Base-by-base conservation (phyloP, 2,113 vertebrate species). In the Hemicordylus capensis region DNA sequence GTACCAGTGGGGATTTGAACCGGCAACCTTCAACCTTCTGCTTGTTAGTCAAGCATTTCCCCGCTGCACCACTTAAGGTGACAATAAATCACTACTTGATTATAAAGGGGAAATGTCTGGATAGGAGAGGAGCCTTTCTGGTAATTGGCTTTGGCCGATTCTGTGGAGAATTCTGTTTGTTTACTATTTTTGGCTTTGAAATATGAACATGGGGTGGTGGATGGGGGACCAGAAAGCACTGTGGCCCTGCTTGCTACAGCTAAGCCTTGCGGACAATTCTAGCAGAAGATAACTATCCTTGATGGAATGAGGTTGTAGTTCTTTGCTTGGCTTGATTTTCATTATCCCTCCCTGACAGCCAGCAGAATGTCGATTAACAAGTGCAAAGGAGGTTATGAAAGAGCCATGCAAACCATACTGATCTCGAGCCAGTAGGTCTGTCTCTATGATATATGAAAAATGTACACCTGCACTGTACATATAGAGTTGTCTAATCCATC, bases 1-100 rank as follows among this genome's bases (percentile, higher is more conserved):
- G n/a, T n/a, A n/a, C n/a, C n/a, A n/a, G n/a, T n/a, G n/a, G n/a
- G n/a, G n/a, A n/a, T n/a, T n/a, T n/a, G n/a, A n/a, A n/a, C n/a
- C n/a, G n/a, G n/a, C n/a, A n/a, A n/a, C n/a, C n/a, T n/a, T n/a
- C n/a, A n/a, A n/a, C n/a, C n/a, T n/a, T n/a, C n/a, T n/a, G n/a
- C n/a, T n/a, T n/a, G n/a, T n/a, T n/a, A n/a, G n/a, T n/a, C n/a
- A n/a, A n/a, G n/a, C n/a, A n/a, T n/a, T n/a, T n/a, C n/a, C n/a
- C n/a, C n/a, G n/a, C n/a, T n/a, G n/a, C n/a, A n/a, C n/a, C n/a
- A n/a, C n/a, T n/a, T n/a, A n/a, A n/a, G n/a, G n/a, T n/a, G 86
- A 24, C 89, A 89, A 93, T 91, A 93, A 91, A 94, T 92, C 83
- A 90, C 81, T 39, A 83, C 84, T 90, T 2, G 11, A 75, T 84